phyloP scores from a whole-genome alignment of 1,140 invertebrate genomes.

The Drosophila mauritiana region DNA sequence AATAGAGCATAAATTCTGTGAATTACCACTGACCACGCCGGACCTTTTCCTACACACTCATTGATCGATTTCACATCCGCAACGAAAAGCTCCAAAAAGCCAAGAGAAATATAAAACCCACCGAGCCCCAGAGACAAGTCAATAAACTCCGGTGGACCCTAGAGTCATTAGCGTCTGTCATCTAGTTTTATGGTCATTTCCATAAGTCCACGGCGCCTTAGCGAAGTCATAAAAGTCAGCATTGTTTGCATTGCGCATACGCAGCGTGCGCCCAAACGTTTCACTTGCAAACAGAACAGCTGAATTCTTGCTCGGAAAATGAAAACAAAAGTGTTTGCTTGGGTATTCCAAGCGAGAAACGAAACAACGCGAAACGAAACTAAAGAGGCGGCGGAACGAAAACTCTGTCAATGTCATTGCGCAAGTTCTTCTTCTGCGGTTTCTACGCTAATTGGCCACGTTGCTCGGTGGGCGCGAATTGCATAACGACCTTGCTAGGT shows the following conservation, averaged over 20 bases:
- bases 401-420: constrained; percentile 55
- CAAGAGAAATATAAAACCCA: not conserved
- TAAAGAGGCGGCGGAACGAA: constrained; percentile 37
- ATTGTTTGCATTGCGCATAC: constrained; percentile 67
- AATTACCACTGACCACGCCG: constrained; percentile 27
- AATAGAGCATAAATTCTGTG: constrained; percentile 56
- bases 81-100: constrained; percentile 2
- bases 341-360: constrained; percentile 8
- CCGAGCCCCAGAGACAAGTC: constrained; percentile 36
- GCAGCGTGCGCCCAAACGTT: constrained; percentile 35
- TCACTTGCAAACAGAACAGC: constrained; percentile 13
- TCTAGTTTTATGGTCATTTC: constrained; percentile 43
- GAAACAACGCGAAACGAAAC: constrained; percentile 35
- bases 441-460: constrained; percentile 47
- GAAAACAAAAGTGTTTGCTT: constrained; percentile 25
- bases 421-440: constrained; percentile 31
- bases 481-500: constrained; percentile 50
- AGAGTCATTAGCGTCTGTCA: constrained; percentile 48
- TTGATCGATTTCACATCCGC: constrained; percentile 67
- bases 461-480: constrained; percentile 25
- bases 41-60: constrained; percentile 20
- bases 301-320: constrained; percentile 41
- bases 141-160: constrained; percentile 43
- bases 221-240: constrained; percentile 29
- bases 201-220: constrained; percentile 36